Base-by-base conservation (phyloP, 2,888 invertebrate species). In the Xylocampa areola region DNA sequence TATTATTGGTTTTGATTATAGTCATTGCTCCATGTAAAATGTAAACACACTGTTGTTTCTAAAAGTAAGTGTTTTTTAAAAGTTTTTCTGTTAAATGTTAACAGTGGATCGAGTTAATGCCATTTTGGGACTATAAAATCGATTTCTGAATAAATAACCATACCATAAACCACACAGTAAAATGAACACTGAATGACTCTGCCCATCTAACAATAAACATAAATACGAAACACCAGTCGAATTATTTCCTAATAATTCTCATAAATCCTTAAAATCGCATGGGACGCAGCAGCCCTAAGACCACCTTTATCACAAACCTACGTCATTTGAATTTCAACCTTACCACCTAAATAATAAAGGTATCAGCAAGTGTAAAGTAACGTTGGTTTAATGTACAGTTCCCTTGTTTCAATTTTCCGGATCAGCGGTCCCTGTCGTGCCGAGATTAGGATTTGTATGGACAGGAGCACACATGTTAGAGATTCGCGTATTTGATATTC, bases 331-430 rank as follows among this genome's bases (percentile, higher is more conserved):
- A 30, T 39, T 48, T 62, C 3, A 16, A 66, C 62, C 35, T 45
- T 64, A 48, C 5, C 0, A 0, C 1, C 0, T 25, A 13, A 4
- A 0, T 1, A 40, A 63, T 64, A 69, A 14, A 1, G 14, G 4
- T 32, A 23, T 50, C 4, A 5, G 11, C 1, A n/a, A 17, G 2
- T 40, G 60, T 11, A 63, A 8, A 37, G 19, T 33, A 51, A 51
- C 17, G 3, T 21, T 60, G 27, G 65, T 68, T 40, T 21, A 54
- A 14, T 14, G 32, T 37, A 14, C 14, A 32, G 72, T 47, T 68
- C 65, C 87, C 85, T 85, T 81, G 85, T 90, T 90, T 88, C 89
- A 92, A 93, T 93, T 93, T 93, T 92, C 92, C 92, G 78, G 89
- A 71, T 79, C 91, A 89, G 75, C 79, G 91, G 80, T 61, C 86